Evolutionary conservation across 2,888 invertebrate species (phyloP).

Genomic region (Rhimphoctona megacephalus): DNA sequence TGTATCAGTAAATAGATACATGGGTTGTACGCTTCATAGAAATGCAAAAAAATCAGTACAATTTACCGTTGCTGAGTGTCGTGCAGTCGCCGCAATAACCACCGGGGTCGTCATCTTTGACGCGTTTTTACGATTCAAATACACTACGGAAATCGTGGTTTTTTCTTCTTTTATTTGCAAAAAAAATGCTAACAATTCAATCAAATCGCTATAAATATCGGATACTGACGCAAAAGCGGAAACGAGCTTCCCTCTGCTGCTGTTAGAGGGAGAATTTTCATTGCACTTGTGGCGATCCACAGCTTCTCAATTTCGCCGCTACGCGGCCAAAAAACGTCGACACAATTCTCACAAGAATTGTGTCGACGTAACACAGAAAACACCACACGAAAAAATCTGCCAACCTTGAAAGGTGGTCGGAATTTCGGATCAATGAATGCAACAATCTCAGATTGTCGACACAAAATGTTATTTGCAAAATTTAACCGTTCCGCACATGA

Average conservation of each 20-base stretch:
- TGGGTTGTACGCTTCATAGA: background rate
- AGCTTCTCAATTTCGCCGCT: too few species aligned
- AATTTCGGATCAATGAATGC: too few species aligned
- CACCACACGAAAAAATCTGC: too few species aligned
- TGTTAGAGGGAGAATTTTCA: conserved; percentile 24
- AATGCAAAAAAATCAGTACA: conserved; percentile 38
- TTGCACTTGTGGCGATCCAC: too few species aligned
- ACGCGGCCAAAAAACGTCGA: too few species aligned
- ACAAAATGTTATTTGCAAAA: too few species aligned
- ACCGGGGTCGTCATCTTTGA: conserved; percentile 88
- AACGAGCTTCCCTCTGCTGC: conserved; percentile 46
- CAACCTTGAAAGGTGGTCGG: too few species aligned
- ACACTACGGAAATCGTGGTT: background rate
- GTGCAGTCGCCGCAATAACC: conserved; percentile 92
- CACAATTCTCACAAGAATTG: too few species aligned
- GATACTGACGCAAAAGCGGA: conserved; percentile 34
- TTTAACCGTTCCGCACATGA: too few species aligned
- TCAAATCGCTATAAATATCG: conserved; percentile 66
- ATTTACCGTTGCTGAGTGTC: conserved; percentile 94
- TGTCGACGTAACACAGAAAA: too few species aligned
- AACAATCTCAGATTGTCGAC: too few species aligned
- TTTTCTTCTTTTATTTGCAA: background rate
- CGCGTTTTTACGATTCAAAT: conserved; percentile 31
- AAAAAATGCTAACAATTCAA: conserved; percentile 52
- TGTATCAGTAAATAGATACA: background rate